phyloP scores from a whole-genome alignment of 2,113 vertebrate genomes.

The Rhineura floridana region DNA sequence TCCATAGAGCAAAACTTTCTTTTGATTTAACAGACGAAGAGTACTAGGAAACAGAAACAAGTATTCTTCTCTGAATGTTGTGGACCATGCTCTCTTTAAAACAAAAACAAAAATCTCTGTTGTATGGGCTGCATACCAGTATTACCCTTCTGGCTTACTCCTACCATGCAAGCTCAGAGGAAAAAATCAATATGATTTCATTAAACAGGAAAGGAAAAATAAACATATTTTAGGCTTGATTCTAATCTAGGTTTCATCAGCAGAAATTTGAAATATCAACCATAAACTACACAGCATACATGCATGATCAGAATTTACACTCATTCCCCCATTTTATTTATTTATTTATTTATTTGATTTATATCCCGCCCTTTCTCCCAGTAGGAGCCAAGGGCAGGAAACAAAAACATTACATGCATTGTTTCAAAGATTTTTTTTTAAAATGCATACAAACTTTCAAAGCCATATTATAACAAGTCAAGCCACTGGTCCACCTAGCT shows the following conservation, averaged over 20 bases:
- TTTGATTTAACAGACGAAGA: slow-evolving; percentile 5
- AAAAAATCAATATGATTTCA: slow-evolving; percentile 6
- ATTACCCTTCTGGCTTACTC: background rate
- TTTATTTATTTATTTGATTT: too few species aligned
- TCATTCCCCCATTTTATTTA: too few species aligned
- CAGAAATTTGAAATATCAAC: background rate
- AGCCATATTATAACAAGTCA: background rate
- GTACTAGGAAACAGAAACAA: slow-evolving; percentile 22
- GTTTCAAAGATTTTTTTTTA: background rate
- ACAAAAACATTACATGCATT: background rate
- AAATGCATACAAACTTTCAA: too few species aligned
- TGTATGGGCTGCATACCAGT: background rate
- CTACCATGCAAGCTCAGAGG: background rate
- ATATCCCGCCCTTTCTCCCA: too few species aligned
- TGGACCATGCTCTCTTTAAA: background rate
- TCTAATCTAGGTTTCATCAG: background rate
- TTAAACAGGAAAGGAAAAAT: background rate
- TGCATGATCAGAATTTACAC: background rate
- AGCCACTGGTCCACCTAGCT: background rate
- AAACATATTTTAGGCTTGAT: slow-evolving; percentile 7
- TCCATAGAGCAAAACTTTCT: slow-evolving; percentile 29
- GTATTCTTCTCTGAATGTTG: background rate
- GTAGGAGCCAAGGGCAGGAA: too few species aligned
- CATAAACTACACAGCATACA: background rate
- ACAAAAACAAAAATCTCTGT: background rate